These are phyloP conservation scores for Drosophila lacteicornis DNA, from an alignment of 1,140 invertebrate species.

Conservation along the genomic window DNA sequence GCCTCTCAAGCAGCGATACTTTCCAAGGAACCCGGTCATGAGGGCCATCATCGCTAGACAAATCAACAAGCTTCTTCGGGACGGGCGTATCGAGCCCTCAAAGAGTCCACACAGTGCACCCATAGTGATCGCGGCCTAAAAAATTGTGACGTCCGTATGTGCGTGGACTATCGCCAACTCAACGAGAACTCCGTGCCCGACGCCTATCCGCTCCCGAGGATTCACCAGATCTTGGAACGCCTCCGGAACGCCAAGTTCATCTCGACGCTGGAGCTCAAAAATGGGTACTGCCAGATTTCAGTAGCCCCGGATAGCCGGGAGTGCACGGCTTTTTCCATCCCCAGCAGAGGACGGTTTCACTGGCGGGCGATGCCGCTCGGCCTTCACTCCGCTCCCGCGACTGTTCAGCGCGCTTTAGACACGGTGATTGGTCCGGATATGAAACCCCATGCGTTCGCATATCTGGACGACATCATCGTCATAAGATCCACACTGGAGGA, in stretches of 20 bases:
- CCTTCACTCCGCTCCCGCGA: no score
- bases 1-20: constrained; percentile 19
- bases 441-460: no score
- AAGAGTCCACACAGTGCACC: neutral
- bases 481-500: neutral
- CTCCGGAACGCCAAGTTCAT: no score
- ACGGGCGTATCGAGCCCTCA: neutral
- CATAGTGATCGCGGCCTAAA: neutral
- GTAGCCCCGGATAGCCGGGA: no score
- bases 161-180: neutral
- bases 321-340: no score
- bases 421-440: constrained; percentile 14
- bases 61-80: neutral
- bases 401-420: no score
- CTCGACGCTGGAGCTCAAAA: no score
- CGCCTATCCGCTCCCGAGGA: no score
- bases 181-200: neutral
- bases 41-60: constrained; percentile 44
- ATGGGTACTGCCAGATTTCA: no score
- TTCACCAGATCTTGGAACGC: no score
- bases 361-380: no score
- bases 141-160: neutral
- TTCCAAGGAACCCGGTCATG: constrained; percentile 27
- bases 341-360: no score
- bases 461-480: neutral